Evolutionary conservation across 1,140 invertebrate species (phyloP), one percentile per base, ranked within the genome.

Genomic region (Cotesia chilonis): DNA sequence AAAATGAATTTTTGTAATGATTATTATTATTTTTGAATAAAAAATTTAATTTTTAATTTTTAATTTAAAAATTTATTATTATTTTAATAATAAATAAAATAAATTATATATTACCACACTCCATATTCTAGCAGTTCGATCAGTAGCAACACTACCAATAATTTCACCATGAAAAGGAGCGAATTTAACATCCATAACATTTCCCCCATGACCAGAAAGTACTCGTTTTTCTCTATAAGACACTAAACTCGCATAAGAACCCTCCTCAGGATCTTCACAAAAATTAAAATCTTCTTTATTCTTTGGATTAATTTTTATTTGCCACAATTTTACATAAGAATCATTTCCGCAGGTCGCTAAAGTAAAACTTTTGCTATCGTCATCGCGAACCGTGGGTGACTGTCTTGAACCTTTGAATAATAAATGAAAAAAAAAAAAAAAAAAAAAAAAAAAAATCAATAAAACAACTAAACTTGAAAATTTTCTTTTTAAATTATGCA

Each of bases 341-440:
- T 94, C 93, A 76, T 93, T 92, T 4, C 93, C 93, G 77, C 92
- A 89, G 1, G 91, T 91, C 3, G 90, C 91, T 67, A 94, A 74
- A 20, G 93, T 76, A 78, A 91, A 92, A 28, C 80, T 79, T 60
- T 83, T 81, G n/a, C 14, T 9, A 3, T 77, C 79, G 7, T 78
- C 72, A 51, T 80, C 72, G 28, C 28, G 28, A 1, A 71, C 67
- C 4, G 76, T 73, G 4, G 77, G 73, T 4, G 76, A 61, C 7
- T 78, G 74, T n/a, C 72, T 76, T 1, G 73, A 72, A 20, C 79
- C 83, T 83, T 38, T 6, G 68, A 72, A 70, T 47, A 70, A 55
- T 6, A 10, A 17, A 66, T 63, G 0, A 12, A 41, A 57, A 35
- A 3, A 59, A 60, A 35, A 52, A 10, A 3, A 12, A 41, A 57